phyloP scores from a whole-genome alignment of 2,113 vertebrate species.

The Ceyx melanurus region DNA sequence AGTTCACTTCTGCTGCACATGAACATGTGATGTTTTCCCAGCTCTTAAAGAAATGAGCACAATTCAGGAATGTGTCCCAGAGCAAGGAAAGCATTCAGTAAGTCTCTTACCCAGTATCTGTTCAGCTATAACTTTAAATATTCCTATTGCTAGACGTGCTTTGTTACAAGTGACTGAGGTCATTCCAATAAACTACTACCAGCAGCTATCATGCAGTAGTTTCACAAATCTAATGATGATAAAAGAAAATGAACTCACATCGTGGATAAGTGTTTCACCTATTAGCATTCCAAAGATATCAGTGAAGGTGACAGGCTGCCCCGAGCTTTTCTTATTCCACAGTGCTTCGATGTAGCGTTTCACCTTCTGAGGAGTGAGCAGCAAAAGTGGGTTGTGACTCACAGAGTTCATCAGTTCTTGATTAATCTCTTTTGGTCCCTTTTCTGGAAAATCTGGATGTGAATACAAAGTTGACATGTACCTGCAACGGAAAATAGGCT shows the following conservation, averaged over 20 bases:
- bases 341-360: slow-evolving; percentile 93
- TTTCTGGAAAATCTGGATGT: slow-evolving; percentile 90
- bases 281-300: slow-evolving; percentile 98
- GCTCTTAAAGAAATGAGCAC: not conserved
- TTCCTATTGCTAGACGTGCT: not conserved
- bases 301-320: slow-evolving; percentile 97
- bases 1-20: not conserved
- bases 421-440: slow-evolving; percentile 91
- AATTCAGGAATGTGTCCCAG: not conserved
- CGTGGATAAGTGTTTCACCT: slow-evolving; percentile 92
- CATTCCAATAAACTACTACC: not conserved
- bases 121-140: not conserved
- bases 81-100: not conserved
- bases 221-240: not conserved
- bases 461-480: slow-evolving; percentile 96
- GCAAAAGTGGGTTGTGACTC: slow-evolving; percentile 89
- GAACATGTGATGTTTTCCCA: not conserved
- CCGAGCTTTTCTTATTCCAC: slow-evolving; percentile 94
- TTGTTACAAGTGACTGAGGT: not conserved
- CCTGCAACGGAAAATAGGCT: slow-evolving; percentile 71
- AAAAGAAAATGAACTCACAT: slow-evolving; percentile 76
- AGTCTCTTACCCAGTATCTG: not conserved
- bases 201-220: fast-evolving
- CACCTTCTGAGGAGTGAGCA: slow-evolving; percentile 91
- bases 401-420: slow-evolving; percentile 90